These are phyloP conservation scores for Patagioenas fasciata DNA, from an alignment of 2,113 vertebrate genomes.

Conservation along the genomic window DNA sequence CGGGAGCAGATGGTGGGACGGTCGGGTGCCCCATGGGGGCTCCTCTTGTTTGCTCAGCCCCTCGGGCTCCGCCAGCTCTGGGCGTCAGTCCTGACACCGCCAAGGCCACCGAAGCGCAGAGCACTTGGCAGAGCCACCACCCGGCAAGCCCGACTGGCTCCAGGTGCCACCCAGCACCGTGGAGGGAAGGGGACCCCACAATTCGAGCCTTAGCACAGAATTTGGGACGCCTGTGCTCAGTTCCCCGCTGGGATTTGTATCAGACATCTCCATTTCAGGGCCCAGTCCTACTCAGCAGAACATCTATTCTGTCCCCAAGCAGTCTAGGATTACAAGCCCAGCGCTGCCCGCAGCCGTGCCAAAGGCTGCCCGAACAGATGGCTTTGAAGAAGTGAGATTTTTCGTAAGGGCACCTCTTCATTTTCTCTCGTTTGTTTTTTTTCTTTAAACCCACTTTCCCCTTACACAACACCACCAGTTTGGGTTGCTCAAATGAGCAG, in stretches of 20 bases:
- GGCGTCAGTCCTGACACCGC: background rate
- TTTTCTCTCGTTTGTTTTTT: background rate
- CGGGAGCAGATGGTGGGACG: background rate
- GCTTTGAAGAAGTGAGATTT: slow-evolving; percentile 11
- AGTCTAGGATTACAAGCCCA: background rate
- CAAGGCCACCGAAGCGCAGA: background rate
- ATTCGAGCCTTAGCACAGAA: background rate
- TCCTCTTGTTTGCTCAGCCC: background rate
- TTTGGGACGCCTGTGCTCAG: background rate
- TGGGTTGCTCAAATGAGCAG: background rate
- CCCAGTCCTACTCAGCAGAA: background rate
- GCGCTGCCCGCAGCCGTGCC: background rate
- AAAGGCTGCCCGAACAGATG: background rate
- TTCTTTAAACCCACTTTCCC: background rate
- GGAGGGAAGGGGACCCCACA: rapidly evolving
- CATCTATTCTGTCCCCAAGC: background rate
- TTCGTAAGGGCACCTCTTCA: background rate
- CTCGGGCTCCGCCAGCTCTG: background rate
- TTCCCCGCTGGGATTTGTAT: background rate
- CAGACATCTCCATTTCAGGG: background rate
- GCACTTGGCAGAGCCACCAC: background rate
- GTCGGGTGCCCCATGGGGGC: background rate
- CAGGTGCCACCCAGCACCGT: background rate
- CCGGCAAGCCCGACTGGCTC: background rate
- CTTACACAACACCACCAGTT: slow-evolving; percentile 7